phyloP scores from a whole-genome alignment of 2,888 invertebrate species.

The Timandra comae region DNA sequence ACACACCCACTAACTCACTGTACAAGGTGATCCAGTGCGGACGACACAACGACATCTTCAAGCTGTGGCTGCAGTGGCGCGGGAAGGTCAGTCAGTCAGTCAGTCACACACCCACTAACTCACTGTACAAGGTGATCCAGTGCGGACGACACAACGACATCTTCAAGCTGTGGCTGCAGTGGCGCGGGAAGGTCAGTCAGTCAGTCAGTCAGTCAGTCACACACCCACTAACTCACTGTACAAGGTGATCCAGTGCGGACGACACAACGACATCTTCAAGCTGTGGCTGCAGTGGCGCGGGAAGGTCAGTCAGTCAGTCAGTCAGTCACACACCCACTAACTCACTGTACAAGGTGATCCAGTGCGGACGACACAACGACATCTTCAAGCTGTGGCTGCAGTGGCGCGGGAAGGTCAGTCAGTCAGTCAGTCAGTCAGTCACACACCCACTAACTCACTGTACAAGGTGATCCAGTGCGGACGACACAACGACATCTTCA shows the following conservation, averaged over 20 bases:
- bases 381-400: conserved; percentile 99
- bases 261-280: conserved; percentile 99
- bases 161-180: conserved; percentile 99
- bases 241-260: conserved; percentile 99
- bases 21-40: conserved; percentile 99
- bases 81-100: too few species aligned
- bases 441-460: too few species aligned
- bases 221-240: too few species aligned
- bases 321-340: too few species aligned
- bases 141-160: conserved; percentile 99
- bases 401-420: conserved; percentile 99
- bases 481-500: conserved; percentile 99
- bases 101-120: too few species aligned
- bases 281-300: conserved; percentile 99
- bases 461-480: conserved; percentile 99
- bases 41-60: conserved; percentile 99
- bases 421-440: too few species aligned
- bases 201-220: too few species aligned
- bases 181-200: conserved; percentile 99
- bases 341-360: conserved; percentile 99
- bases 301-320: too few species aligned
- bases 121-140: conserved; percentile 99
- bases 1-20: too few species aligned
- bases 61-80: conserved; percentile 99
- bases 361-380: conserved; percentile 99